Evolutionary conservation across 35 echinoderm and acorn worm genomes (phyloP), one percentile per base, ranked within the genome.

Genomic region (Apostichopus californicus): DNA sequence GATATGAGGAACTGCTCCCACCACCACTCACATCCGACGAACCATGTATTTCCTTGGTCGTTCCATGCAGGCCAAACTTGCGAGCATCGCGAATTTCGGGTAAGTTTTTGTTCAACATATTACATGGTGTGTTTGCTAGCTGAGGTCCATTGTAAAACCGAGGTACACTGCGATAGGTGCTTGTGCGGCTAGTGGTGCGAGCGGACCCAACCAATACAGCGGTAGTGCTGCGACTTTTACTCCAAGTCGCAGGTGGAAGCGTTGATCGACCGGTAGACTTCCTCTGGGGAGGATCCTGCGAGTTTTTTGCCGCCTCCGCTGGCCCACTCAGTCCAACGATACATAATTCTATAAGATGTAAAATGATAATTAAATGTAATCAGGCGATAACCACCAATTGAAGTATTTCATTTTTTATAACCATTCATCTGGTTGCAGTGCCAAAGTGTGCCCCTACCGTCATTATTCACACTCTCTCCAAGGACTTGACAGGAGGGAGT

Each of bases 161-260:
- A 59, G 82, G 82, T 56, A 56, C 56, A 86, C 82, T 86, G 13
- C 82, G 82, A 55, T 60, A 56, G 46, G 82, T 57, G 17, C 82
- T 86, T 21, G 82, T 59, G 52, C 82, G 82, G 13, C 82, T 86
- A 86, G 52, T 56, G 56, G 46, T 86, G 8, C 82, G 82, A 56
- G 77, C 77, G 13, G 82, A 86, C 56, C 82, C 82, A 4, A 86
- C 82, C 82, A 56, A 59, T 13, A 86, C 82, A 5, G 82, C 82
- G 6, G 46, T 86, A 13, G 82, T 86, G 52, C 82, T 86, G 82
- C 82, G 82, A 59, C 82, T 86, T 86, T 86, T 86, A 55, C 82
- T 86, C 52, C 9, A 59, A 15, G 82, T 56, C 15, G 24, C 52
- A 9, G 82, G 82, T 9, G 82, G 82, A n/a, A 86, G 56, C 8